Evolutionary conservation across 2,888 invertebrate species (phyloP), one percentile per base, ranked within the genome.

Genomic region (Melitaea athalia): DNA sequence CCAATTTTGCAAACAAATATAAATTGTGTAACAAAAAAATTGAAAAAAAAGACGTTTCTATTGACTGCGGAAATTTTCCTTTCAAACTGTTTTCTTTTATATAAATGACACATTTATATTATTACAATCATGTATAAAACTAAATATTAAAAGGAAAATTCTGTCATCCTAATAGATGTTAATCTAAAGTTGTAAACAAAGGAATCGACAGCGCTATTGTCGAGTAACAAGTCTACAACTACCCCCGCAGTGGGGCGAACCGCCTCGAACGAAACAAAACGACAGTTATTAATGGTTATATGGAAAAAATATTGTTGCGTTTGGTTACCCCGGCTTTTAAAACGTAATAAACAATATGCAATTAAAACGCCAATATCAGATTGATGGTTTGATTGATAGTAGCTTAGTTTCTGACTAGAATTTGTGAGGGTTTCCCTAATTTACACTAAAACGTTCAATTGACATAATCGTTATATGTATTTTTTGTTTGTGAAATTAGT

Each of bases 201-300:
- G 64, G 64, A 62, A 63, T 75, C 72, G 67, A 70, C 73, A 64
- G 68, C 49, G 63, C 63, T 57, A 64, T 60, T 62, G 64, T 59
- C 62, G 24, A 72, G 67, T 71, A 66, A 74, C 69, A 71, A 75
- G 72, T 74, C 80, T 83, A 82, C 85, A 85, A 83, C 80, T 75
- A 75, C 84, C 83, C 83, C 82, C 85, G 82, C 81, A 78, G 80
- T 83, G 85, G 86, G 86, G 86, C 81, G 85, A 88, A 80, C 77
- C 65, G 61, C 64, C 64, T 67, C 81, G 77, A 75, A 94, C 93
- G 94, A 93, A 94, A 94, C 93, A 93, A 94, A 93, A 93, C 89
- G 94, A 95, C 94, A 94, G 94, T 88, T 95, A 95, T 94, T 94
- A 94, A 95, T 95, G 94, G 92, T 93, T 87, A 84, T 88, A 89